Percentiles rank a stretch among this genome's conserved stretches.
Evolutionary conservation across 1,140 invertebrate genomes (phyloP).

Genomic region (Polyergus mexicanus): DNA sequence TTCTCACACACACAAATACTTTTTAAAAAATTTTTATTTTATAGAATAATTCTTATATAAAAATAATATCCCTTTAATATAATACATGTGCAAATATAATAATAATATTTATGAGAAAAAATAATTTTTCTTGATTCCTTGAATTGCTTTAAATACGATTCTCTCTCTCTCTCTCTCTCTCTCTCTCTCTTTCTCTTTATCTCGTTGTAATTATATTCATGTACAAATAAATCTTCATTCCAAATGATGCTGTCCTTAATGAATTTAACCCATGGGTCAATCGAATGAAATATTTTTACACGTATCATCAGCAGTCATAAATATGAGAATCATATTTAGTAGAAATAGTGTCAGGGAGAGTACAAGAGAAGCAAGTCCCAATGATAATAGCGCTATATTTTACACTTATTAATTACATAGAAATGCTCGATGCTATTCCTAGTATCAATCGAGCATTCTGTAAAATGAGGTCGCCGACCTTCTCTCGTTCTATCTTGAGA

Average conservation of each 20-base stretch:
- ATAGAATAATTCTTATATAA: background rate
- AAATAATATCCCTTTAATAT: background rate
- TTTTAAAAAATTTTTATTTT: background rate
- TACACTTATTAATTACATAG: constrained; percentile 34
- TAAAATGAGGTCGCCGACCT: constrained; percentile 52
- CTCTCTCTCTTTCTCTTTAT: background rate
- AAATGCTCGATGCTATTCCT: background rate
- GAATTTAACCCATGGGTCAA: constrained; percentile 46
- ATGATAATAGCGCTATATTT: constrained; percentile 43
- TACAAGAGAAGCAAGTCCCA: background rate
- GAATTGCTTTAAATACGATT: background rate
- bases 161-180: background rate
- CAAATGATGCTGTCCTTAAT: constrained; percentile 22
- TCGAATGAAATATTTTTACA: constrained; percentile 41
- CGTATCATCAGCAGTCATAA: constrained; percentile 19
- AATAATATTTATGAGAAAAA: constrained; percentile 16
- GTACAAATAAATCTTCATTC: constrained; percentile 23
- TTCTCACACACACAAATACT: background rate
- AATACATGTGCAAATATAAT: background rate
- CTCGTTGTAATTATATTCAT: constrained; percentile 10
- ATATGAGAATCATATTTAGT: constrained; percentile 45
- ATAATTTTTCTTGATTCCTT: constrained; percentile 11
- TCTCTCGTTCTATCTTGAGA: constrained; percentile 50
- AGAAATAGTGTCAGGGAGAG: constrained; percentile 12
- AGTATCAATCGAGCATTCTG: constrained; percentile 38